These are phyloP conservation scores for Stomorhina lunata DNA, from an alignment of 2,888 invertebrate genomes.

Conservation along the genomic window DNA sequence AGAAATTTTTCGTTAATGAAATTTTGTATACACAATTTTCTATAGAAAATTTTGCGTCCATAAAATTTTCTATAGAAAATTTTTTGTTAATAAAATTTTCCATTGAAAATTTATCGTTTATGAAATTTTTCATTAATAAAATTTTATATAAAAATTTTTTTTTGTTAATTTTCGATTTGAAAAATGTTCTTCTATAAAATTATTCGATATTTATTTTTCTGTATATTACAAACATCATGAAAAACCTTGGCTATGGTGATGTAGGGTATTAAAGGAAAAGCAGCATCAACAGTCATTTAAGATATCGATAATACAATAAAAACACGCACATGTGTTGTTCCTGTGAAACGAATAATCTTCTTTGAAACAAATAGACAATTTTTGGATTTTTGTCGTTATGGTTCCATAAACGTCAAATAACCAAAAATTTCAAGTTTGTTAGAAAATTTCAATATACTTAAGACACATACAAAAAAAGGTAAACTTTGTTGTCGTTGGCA, in stretches of 20 bases:
- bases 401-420: conserved; percentile 22
- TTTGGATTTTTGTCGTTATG: background rate
- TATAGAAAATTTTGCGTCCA: too few relatives aligned
- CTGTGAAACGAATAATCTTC: background rate
- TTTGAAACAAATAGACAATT: conserved; percentile 8
- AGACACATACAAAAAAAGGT: background rate
- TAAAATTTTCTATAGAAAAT: too few relatives aligned
- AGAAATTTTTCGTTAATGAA: too few relatives aligned
- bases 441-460: conserved; percentile 52
- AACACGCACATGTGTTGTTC: conserved; percentile 23
- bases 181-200: too few relatives aligned
- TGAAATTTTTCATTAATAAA: too few relatives aligned
- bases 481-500: background rate
- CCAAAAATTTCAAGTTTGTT: conserved; percentile 10
- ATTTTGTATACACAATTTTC: too few relatives aligned
- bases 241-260: too few relatives aligned
- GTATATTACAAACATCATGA: too few relatives aligned
- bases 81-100: too few relatives aligned
- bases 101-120: too few relatives aligned
- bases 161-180: background rate
- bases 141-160: background rate
- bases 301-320: conserved; percentile 10
- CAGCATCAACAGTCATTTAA: background rate
- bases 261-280: too few relatives aligned
- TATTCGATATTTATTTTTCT: too few relatives aligned